Evolutionary conservation across 2,797 vertebrate species (phyloP).

Genomic region (Helarctos malayanus): DNA sequence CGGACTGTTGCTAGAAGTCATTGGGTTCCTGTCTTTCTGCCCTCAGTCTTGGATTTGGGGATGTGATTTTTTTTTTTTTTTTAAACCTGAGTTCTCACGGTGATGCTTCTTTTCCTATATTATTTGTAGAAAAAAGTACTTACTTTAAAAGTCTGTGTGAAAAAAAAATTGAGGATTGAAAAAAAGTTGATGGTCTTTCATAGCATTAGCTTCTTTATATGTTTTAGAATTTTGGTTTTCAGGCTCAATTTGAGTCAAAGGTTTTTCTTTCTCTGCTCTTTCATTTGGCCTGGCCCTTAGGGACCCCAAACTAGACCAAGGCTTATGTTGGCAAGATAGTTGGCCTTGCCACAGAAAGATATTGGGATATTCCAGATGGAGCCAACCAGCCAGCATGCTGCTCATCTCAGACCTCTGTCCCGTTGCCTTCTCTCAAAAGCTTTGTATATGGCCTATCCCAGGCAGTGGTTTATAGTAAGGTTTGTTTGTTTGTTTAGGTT

Average conservation of each 20-base stretch:
- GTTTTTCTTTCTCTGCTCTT: background rate
- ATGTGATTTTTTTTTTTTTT: background rate
- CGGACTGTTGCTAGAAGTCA: background rate
- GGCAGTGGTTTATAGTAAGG: background rate
- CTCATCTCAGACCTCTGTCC: background rate
- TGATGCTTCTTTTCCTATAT: slow-evolving; percentile 26
- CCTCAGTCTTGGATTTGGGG: background rate
- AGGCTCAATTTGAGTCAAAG: slow-evolving; percentile 17
- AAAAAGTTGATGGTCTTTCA: background rate
- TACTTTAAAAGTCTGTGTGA: slow-evolving; percentile 16
- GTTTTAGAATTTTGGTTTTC: slow-evolving; percentile 59
- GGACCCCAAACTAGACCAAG: background rate
- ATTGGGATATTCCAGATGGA: background rate
- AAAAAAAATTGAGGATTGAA: slow-evolving; percentile 54
- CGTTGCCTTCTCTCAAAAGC: background rate
- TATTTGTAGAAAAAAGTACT: slow-evolving; percentile 48
- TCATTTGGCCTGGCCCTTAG: background rate
- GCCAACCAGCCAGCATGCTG: background rate
- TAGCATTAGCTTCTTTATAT: background rate
- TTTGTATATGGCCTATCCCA: background rate
- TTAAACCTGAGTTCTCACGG: background rate
- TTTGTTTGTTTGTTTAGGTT: too few relatives aligned
- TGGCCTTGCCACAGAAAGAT: background rate
- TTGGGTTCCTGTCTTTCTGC: background rate
- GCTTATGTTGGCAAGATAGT: background rate